Evolutionary conservation across 2,113 vertebrate species (phyloP).

Genomic region (Aix galericulata): DNA sequence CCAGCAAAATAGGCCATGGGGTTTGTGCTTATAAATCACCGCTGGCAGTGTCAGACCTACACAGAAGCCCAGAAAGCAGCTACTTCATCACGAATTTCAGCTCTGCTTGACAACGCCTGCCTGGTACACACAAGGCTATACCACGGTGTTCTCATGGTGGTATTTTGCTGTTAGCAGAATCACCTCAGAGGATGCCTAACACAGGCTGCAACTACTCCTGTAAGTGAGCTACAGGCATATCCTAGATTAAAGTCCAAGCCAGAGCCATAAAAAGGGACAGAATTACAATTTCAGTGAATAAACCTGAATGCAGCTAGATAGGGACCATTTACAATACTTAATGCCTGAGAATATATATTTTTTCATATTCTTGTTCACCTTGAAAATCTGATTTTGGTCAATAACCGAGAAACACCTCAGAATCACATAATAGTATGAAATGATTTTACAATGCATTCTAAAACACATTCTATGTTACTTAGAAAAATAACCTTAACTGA

Average conservation of each 20-base stretch:
- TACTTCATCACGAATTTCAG: background rate
- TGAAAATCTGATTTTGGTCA: background rate
- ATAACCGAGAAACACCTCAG: background rate
- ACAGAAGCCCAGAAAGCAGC: background rate
- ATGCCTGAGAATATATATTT: background rate
- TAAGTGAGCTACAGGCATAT: background rate
- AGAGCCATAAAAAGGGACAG: background rate
- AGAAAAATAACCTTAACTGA: background rate
- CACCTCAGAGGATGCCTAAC: background rate
- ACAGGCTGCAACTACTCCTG: background rate
- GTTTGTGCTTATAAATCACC: background rate
- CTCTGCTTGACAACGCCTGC: background rate
- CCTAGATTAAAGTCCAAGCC: background rate
- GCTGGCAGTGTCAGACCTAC: background rate
- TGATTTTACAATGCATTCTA: background rate
- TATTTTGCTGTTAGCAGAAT: background rate
- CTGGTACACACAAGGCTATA: background rate
- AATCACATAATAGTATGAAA: background rate
- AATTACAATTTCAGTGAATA: background rate
- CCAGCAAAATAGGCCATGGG: background rate
- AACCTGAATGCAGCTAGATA: background rate
- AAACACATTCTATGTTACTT: background rate
- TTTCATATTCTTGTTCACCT: background rate
- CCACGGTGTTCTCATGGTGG: accelerated
- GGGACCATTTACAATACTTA: background rate